Evolutionary conservation across 2,113 vertebrate species (phyloP).

Genomic region (Cettia cetti): DNA sequence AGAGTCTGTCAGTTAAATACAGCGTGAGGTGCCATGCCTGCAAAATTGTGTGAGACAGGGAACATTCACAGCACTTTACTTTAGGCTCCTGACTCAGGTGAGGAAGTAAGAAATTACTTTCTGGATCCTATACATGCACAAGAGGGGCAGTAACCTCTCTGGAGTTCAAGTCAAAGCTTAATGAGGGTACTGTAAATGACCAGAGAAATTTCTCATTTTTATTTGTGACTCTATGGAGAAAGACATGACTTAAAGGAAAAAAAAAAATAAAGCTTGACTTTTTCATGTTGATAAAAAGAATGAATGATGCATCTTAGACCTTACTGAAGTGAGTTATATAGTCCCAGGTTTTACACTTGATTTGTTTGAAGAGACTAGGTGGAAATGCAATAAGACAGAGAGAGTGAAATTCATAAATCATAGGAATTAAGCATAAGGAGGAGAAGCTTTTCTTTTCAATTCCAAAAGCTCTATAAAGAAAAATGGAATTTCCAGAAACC

Average conservation of each 20-base stretch:
- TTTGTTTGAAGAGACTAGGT: not conserved
- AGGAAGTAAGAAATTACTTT: not conserved
- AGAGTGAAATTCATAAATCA: not conserved
- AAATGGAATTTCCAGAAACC: conserved; percentile 13
- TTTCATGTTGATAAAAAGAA: not conserved
- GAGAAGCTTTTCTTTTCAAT: not conserved
- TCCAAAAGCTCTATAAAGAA: not conserved
- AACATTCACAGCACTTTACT: not conserved
- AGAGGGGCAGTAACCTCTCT: not conserved
- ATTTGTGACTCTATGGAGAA: not conserved
- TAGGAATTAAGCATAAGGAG: not conserved
- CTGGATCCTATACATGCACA: not conserved
- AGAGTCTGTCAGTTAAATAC: not conserved
- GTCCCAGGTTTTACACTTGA: not conserved
- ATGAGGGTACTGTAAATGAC: not conserved
- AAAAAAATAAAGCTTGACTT: not conserved
- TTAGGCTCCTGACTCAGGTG: not conserved
- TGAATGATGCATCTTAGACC: not conserved
- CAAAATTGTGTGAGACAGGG: not conserved
- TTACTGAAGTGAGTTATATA: not conserved
- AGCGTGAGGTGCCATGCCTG: not conserved
- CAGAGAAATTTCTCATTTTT: not conserved
- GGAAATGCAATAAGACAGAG: not conserved
- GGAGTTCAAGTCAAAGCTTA: not conserved
- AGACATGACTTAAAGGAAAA: not conserved